phyloP scores from a whole-genome alignment of 1,140 invertebrate species.

The Danaus melanippus region DNA sequence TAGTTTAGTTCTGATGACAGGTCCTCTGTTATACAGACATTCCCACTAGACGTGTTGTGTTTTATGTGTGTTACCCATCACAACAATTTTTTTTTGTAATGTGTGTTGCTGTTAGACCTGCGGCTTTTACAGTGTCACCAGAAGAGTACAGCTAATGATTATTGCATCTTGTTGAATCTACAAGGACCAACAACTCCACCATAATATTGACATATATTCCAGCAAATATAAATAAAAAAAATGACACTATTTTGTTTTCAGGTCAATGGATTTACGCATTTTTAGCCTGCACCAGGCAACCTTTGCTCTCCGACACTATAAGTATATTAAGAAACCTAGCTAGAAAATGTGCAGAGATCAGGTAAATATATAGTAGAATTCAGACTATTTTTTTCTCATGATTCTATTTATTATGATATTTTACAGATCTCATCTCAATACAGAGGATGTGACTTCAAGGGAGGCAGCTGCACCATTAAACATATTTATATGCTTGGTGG shows the following conservation, averaged over 20 bases:
- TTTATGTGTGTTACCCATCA: too few species aligned
- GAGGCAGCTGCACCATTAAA: constrained; percentile 47
- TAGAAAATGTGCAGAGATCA: constrained; percentile 57
- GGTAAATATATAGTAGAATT: constrained; percentile 24
- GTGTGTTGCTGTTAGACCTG: too few species aligned
- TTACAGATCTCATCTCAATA: constrained; percentile 53
- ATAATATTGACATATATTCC: too few species aligned
- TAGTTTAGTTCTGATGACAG: too few species aligned
- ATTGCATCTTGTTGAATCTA: too few species aligned
- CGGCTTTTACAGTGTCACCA: too few species aligned
- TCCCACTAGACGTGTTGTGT: too few species aligned
- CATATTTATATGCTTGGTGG: constrained; percentile 59
- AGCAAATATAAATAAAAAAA: not conserved
- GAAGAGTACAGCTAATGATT: too few species aligned
- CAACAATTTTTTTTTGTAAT: too few species aligned
- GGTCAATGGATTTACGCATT: constrained; percentile 62
- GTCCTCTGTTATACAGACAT: too few species aligned
- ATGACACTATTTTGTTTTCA: constrained; percentile 25
- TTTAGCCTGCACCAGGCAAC: constrained; percentile 44
- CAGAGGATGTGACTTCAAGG: constrained; percentile 42
- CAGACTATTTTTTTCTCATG: not conserved
- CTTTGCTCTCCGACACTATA: constrained; percentile 47
- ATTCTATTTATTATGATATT: constrained; percentile 7
- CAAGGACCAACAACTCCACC: too few species aligned
- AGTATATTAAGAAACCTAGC: constrained; percentile 51